Base-by-base conservation (phyloP, 2,113 vertebrate species). In the Caranx melampygus region DNA sequence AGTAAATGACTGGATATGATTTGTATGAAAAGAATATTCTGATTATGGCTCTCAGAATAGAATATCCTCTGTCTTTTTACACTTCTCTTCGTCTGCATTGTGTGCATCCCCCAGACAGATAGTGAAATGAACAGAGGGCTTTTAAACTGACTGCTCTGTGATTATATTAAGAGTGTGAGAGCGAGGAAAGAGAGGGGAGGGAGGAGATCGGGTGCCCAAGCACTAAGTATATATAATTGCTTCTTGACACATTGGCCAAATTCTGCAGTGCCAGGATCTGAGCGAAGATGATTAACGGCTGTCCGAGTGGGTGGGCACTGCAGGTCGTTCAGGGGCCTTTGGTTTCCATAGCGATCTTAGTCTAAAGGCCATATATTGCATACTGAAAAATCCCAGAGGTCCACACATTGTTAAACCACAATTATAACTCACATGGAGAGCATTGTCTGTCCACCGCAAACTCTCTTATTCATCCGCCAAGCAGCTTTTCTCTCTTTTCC, bases 201-300 rank as follows among this genome's bases (percentile, higher is more conserved):
- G 87, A 92, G 91, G 81, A 84, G 89, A 85, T 85, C 47, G 84
- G 86, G 76, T 86, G 86, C 89, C 87, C 82, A 61, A 87, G 87
- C 87, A 91, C 89, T 95, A 94, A 95, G 93, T 95, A 93, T 93
- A 94, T 94, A 94, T 95, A 96, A 95, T 96, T 96, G 94, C 94
- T 94, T 94, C 94, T 94, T 94, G 92, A 94, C 94, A 95, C 93
- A 92, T 96, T 94, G 94, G 92, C 93, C 93, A 93, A 94, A 93
- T 96, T 96, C 95, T 97, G 94, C 95, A 95, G 93, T 94, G 91
- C 93, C 91, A 95, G 92, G 95, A 95, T 95, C 95, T 94, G 90
- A 87, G 89, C 85, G 92, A 94, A 93, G 92, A 94, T 95, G 93
- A 96, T 96, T 95, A 96, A 96, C 94, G 94, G 93, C 89, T 94